These are phyloP conservation scores for Columba livia DNA, from an alignment of 2,113 vertebrate species.

Conservation along the genomic window DNA sequence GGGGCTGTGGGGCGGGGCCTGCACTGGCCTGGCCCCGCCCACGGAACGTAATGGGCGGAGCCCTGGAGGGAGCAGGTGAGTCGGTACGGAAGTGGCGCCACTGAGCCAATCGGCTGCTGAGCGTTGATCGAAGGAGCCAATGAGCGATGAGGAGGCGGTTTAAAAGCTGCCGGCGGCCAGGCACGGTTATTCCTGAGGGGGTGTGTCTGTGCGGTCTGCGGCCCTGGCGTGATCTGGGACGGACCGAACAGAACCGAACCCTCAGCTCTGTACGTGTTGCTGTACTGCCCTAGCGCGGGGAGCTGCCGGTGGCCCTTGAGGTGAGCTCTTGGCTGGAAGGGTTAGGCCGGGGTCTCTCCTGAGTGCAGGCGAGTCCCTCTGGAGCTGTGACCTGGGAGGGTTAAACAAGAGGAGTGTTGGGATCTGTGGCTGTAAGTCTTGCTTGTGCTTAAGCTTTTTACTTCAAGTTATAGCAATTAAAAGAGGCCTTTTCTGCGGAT, in stretches of 20 bases:
- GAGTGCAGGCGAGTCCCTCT: accelerated
- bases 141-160: neutral
- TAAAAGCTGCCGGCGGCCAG: neutral
- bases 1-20: too few species aligned
- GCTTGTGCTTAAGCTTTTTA: neutral
- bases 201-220: too few species aligned
- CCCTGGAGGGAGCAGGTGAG: accelerated
- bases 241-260: accelerated
- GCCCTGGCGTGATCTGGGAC: neutral
- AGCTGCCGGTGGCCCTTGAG: accelerated
- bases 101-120: neutral
- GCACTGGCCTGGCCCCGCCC: neutral
- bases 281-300: accelerated
- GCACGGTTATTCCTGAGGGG: too few species aligned
- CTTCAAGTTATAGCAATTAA: accelerated
- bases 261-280: accelerated
- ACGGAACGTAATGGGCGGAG: neutral
- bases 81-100: neutral
- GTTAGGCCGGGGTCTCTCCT: accelerated
- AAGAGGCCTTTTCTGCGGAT: accelerated
- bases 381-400: accelerated
- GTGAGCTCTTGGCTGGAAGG: neutral
- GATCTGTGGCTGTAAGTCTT: accelerated
- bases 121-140: neutral
- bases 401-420: accelerated